These are phyloP conservation scores for Phlogophora meticulosa DNA, from an alignment of 2,888 invertebrate genomes.

Conservation along the genomic window DNA sequence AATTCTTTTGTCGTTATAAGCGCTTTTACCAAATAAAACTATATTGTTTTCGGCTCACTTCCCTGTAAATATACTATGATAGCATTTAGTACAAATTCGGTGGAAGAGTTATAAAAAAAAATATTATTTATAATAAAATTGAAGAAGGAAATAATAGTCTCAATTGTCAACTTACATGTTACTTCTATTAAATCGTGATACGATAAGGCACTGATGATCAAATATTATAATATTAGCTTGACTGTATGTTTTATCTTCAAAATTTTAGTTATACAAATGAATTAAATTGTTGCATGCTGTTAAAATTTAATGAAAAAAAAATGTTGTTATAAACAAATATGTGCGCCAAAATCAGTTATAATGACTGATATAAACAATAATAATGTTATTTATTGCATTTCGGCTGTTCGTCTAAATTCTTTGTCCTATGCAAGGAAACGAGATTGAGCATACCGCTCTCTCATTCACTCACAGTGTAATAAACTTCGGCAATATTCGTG, in stretches of 20 bases:
- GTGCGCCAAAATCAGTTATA: conserved; percentile 33
- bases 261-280: conserved; percentile 53
- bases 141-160: conserved; percentile 69
- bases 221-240: conserved; percentile 51
- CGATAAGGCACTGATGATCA: conserved; percentile 61
- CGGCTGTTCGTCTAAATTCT: conserved; percentile 49
- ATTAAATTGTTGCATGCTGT: conserved; percentile 58
- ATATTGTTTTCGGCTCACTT: conserved; percentile 77
- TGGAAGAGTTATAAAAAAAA: conserved; percentile 79
- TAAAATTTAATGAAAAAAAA: conserved; percentile 44
- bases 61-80: conserved; percentile 84
- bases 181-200: conserved; percentile 62
- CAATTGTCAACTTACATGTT: conserved; percentile 64
- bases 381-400: conserved; percentile 32
- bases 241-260: conserved; percentile 50
- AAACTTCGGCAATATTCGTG: conserved; percentile 23
- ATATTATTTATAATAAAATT: conserved; percentile 73
- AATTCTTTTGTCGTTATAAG: conserved; percentile 71
- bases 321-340: conserved; percentile 36
- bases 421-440: conserved; percentile 24
- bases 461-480: conserved; percentile 28
- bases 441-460: conserved; percentile 33
- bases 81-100: conserved; percentile 89
- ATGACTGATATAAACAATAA: conserved; percentile 31
- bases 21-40: conserved; percentile 88